Evolutionary conservation across 2,888 invertebrate species (phyloP).

Genomic region (Drosophila yooni): DNA sequence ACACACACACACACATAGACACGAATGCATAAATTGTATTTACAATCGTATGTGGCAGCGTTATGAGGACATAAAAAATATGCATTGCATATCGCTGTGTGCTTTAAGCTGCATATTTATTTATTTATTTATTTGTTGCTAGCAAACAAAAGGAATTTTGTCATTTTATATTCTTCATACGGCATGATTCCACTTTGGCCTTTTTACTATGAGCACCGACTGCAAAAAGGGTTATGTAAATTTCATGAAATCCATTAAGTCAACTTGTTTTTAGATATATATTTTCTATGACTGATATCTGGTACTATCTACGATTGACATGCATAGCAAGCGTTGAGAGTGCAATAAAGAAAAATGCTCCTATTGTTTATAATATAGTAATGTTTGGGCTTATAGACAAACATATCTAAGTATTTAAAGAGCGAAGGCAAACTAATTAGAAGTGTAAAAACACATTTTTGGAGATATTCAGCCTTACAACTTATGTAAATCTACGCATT

Average conservation of each 20-base stretch:
- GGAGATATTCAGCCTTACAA: neutral
- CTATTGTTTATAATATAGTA: neutral
- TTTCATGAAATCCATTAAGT: constrained; percentile 40
- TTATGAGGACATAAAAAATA: constrained; percentile 48
- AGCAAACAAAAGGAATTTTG: constrained; percentile 65
- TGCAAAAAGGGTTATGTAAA: constrained; percentile 18
- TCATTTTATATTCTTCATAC: constrained; percentile 51
- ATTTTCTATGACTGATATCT: constrained; percentile 5
- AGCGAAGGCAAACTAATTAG: neutral
- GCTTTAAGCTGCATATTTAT: constrained; percentile 72
- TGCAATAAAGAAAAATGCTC: neutral
- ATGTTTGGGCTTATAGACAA: neutral
- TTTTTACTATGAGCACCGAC: constrained; percentile 16
- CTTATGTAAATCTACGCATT: neutral
- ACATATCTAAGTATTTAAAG: neutral
- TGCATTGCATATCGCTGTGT: constrained; percentile 55
- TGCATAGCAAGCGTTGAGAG: neutral
- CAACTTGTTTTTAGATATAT: constrained; percentile 39
- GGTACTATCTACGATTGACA: neutral
- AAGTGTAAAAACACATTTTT: neutral
- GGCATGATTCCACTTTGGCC: constrained; percentile 21
- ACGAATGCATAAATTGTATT: constrained; percentile 62
- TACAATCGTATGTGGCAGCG: constrained; percentile 53
- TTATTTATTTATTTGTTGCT: constrained; percentile 68
- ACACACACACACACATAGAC: constrained; percentile 9